phyloP scores from a whole-genome alignment of 1,140 invertebrate genomes.

The Drosophila navojoa region DNA sequence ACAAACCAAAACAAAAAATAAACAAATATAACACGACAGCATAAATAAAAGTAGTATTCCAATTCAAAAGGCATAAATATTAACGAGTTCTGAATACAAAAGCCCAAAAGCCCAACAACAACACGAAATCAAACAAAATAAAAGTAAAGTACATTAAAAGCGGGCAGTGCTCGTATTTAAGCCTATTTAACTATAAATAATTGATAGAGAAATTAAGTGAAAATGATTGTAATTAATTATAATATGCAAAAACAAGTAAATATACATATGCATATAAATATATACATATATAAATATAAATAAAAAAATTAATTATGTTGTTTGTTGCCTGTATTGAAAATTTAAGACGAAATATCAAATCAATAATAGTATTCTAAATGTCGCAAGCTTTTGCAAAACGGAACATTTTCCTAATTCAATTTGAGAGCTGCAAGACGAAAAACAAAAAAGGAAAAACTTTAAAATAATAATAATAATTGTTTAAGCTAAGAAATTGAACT shows the following conservation, averaged over 20 bases:
- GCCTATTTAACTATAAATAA: slow-evolving; percentile 37
- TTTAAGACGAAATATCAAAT: slow-evolving; percentile 58
- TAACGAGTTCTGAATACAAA: slow-evolving; percentile 28
- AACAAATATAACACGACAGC: neutral
- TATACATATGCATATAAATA: neutral
- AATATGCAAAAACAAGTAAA: slow-evolving; percentile 24
- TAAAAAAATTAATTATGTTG: slow-evolving; percentile 50
- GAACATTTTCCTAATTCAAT: slow-evolving; percentile 22
- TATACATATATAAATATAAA: too few relatives aligned
- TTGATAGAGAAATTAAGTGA: slow-evolving; percentile 17
- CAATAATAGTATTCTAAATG: slow-evolving; percentile 48
- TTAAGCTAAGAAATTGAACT: slow-evolving; percentile 8
- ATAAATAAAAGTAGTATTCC: slow-evolving; percentile 13
- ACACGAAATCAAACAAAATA: neutral
- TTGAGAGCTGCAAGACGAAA: neutral
- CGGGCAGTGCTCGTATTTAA: slow-evolving; percentile 15
- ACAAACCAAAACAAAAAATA: too few relatives aligned
- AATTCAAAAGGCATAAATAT: slow-evolving; percentile 13
- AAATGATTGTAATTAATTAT: slow-evolving; percentile 43
- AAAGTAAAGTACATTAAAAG: slow-evolving; percentile 20
- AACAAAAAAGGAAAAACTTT: neutral
- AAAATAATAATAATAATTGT: neutral
- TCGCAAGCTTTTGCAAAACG: slow-evolving; percentile 35
- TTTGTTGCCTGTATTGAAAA: slow-evolving; percentile 70
- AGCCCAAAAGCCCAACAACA: slow-evolving; percentile 1